Base-by-base conservation (phyloP, 1,140 invertebrate genomes). In the Eufriesea mexicana region DNA sequence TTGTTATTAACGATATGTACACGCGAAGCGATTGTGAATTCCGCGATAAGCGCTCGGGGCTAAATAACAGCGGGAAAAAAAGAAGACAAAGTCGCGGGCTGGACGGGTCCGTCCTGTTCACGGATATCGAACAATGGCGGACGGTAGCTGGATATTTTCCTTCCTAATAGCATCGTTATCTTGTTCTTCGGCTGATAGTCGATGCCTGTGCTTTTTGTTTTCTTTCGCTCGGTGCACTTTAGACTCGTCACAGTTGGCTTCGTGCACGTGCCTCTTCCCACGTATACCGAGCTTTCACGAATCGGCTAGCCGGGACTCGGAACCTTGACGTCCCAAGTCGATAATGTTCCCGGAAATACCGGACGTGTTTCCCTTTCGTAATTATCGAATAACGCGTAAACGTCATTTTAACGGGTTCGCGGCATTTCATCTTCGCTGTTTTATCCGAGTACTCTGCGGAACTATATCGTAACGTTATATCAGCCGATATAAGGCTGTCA, bases 291-390 rank as follows among this genome's bases (percentile, higher is more conserved):
- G 54, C 47, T 77, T 72, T 84, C 80, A 76, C 72, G 59, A 61
- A 79, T 59, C 25, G 25, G 28, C 55, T 61, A 61, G 23, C 20
- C 51, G 54, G 14, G 59, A 25, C 51, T 73, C 45, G 57, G 14
- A 79, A 76, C 76, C 55, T 79, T 73, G 72, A 77, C 23, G 57
- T 61, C 35, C 12, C 42, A n/a, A 83, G 49, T 55, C 67, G 71
- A 66, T 74, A 51, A 49, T 72, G 35, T 87, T 81, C 85, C 86
- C 64, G 75, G 81, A 87, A 87, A 84, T 55, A 25, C 68, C 67
- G 42, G 68, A 59, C 80, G 61, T 71, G 28, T 18, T 73, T 72
- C 64, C 42, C 51, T 42, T 83, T 51, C 57, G 25, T 72, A 71
- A 72, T 72, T 84, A 51, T 55, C 51, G 35, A 72, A 61, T 82